A percentile compares a stretch with the other conserved stretches of the same genome.
These are phyloP conservation scores for Hetaerina titia DNA, from an alignment of 2,888 invertebrate genomes.

Conservation along the genomic window DNA sequence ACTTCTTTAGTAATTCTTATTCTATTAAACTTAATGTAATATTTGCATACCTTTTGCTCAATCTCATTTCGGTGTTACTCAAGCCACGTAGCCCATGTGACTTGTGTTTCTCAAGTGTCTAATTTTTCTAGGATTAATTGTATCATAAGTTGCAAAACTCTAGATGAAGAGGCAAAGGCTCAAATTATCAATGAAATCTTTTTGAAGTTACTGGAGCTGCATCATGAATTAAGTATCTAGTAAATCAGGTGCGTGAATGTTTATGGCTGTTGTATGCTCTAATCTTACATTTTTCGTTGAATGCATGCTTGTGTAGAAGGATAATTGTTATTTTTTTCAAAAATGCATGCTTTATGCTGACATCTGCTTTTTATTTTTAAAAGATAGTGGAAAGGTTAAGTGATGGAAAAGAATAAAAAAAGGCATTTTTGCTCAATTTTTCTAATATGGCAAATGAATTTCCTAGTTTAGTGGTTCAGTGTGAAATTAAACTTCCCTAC, in stretches of 20 bases:
- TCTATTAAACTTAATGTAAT: too few relatives aligned
- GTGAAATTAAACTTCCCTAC: background rate
- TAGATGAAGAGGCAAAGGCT: slow-evolving; percentile 37
- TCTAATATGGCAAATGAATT: background rate
- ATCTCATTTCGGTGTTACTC: background rate
- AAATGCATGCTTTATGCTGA: slow-evolving; percentile 32
- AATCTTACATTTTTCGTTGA: background rate
- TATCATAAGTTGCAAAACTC: background rate
- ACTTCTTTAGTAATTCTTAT: too few relatives aligned
- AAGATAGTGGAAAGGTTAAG: background rate
- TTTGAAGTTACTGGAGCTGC: slow-evolving; percentile 62
- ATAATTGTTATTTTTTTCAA: background rate
- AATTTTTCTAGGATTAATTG: slow-evolving; percentile 46
- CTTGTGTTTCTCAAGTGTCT: slow-evolving; percentile 2
- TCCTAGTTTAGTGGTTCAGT: background rate
- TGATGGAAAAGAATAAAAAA: background rate
- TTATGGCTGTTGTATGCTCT: slow-evolving; percentile 58
- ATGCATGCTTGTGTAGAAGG: slow-evolving; percentile 34
- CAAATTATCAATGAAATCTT: background rate
- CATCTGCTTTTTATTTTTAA: background rate
- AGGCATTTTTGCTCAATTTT: background rate
- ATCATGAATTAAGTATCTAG: slow-evolving; percentile 61
- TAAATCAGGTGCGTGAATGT: slow-evolving; percentile 61
- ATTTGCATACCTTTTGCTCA: background rate
- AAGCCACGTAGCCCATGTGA: background rate